Conservation (phyloP, 2,797 vertebrate species). For the Salmo trutta region DNA sequence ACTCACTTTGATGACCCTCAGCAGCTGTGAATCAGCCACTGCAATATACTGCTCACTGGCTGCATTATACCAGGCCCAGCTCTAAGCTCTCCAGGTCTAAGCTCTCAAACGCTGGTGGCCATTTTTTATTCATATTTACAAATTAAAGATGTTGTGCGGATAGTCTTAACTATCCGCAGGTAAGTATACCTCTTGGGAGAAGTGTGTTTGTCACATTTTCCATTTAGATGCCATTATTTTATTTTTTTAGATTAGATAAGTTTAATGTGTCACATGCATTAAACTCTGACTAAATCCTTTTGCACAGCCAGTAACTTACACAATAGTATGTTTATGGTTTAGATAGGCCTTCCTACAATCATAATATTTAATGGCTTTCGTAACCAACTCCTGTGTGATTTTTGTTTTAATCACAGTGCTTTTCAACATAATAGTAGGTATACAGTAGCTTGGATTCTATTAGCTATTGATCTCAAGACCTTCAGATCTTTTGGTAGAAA, state of each 20-base stretch:
- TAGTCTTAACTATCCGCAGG: background rate
- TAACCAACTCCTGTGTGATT: background rate
- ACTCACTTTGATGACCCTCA: conserved; percentile 37
- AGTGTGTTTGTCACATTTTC: background rate
- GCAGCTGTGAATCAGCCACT: conserved; percentile 24
- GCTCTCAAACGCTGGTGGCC: background rate
- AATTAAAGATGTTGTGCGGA: background rate
- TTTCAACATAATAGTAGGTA: background rate
- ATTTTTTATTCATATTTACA: background rate
- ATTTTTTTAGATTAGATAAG: too few relatives aligned
- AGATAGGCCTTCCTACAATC: background rate
- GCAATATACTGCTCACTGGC: background rate
- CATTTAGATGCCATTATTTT: background rate
- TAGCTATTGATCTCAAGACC: background rate
- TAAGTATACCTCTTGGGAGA: background rate
- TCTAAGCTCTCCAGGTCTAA: background rate
- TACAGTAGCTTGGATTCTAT: background rate
- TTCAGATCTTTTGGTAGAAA: background rate
- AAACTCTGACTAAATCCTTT: background rate
- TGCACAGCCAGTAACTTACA: background rate
- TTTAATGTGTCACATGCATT: too few relatives aligned
- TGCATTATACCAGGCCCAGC: background rate
- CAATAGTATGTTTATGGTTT: background rate
- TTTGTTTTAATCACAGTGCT: background rate
- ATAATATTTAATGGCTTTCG: background rate